phyloP scores from a whole-genome alignment of 2,113 vertebrate species.

The Chionis minor region DNA sequence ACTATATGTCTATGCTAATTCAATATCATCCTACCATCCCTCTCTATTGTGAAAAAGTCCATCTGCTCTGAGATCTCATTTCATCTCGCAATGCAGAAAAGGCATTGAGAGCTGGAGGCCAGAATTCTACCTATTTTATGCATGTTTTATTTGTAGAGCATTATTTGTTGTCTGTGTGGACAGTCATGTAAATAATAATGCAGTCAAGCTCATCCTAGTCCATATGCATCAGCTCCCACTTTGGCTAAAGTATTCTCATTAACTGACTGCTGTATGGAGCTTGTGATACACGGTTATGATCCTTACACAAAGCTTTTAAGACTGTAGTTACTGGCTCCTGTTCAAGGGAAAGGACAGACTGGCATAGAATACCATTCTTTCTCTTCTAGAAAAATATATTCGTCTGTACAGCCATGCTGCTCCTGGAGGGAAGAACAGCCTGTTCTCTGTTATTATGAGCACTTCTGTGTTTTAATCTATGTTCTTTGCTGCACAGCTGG shows the following conservation, averaged over 20 bases:
- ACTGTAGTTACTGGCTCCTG: background rate
- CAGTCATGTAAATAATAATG: background rate
- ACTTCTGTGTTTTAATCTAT: background rate
- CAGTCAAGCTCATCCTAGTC: background rate
- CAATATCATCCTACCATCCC: background rate
- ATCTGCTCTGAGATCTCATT: background rate
- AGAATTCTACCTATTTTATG: background rate
- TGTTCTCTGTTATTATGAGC: background rate
- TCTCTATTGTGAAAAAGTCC: background rate
- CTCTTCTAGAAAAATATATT: background rate
- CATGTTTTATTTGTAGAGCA: background rate
- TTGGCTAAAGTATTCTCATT: background rate
- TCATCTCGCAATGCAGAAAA: background rate
- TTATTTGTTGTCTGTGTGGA: background rate
- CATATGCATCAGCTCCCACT: background rate
- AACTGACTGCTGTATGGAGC: background rate
- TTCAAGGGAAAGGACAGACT: background rate
- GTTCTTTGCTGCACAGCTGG: constrained; percentile 7
- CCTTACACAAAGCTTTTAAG: background rate
- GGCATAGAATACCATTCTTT: background rate
- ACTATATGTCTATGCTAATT: background rate
- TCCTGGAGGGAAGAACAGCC: background rate
- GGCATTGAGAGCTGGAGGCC: background rate
- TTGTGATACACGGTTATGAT: background rate
- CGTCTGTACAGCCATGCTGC: background rate